Evolutionary conservation across 2,113 vertebrate genomes (phyloP), one percentile per base, ranked within the genome.

Genomic region (Girardinichthys multiradiatus): DNA sequence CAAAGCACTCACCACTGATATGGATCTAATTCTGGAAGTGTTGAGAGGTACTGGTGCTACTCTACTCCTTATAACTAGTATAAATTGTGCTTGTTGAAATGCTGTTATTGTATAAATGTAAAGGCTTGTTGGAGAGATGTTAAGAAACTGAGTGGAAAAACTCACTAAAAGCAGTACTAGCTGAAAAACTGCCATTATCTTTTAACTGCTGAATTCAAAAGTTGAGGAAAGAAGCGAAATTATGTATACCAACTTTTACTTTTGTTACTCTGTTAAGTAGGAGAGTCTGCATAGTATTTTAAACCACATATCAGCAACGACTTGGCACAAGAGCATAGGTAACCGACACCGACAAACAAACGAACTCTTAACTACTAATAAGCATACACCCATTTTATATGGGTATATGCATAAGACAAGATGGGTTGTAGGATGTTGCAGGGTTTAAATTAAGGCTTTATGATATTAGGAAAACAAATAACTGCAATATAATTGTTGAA

Each of bases 1-100:
- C 78, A 99, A 99, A 93, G 95, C 96, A 64, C 94, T 99, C 68
- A 99, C 98, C 12, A 96, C 96, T 0, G 96, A 99, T 73, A 92
- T 94, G 89, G 95, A 97, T 72, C 95, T 99, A 66, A 98, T 99
- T 91, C 92, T 98, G 76, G 97, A 99, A 82, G 95, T 99, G 7
- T 86, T 99, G 62, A 93, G 94, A 96, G 90, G 92, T 91, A 84
- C 14, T 14, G 12, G 3, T 35, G 4, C 42, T 67, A 7, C 35
- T 48, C 4, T 48, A 57, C 31, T 75, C 2, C 17, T 0, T n/a
- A 21, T 54, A n/a, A 54, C 24, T 10, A 24, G 17, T 24, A 51
- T 51, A 51, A 51, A 51, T 2, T 51, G 7, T 54, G 48, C 48
- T n/a, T 7, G 24, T 24, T 24, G 24, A 54, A 8, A 54, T n/a